phyloP scores from a whole-genome alignment of 2,888 invertebrate genomes.

The Phalangium opilio region DNA sequence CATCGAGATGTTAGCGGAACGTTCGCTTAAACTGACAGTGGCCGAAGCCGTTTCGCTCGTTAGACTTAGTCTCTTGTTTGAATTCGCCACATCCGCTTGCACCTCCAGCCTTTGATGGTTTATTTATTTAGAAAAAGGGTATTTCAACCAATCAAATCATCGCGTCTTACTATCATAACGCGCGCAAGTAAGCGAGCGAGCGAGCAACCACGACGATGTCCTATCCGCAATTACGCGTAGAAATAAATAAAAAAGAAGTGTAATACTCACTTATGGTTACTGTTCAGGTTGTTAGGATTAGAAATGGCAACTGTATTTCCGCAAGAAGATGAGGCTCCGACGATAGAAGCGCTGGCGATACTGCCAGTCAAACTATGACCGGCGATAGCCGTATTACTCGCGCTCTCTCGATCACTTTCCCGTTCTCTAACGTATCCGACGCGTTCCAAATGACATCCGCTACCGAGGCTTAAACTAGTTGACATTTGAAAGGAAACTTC shows the following conservation, averaged over 20 bases:
- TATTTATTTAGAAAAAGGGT: too few species aligned
- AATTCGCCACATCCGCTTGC: slow-evolving; percentile 45
- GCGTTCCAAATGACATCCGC: slow-evolving; percentile 48
- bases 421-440: slow-evolving; percentile 32
- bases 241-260: too few species aligned
- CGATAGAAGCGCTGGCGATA: slow-evolving; percentile 37
- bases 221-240: too few species aligned
- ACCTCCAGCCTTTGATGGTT: slow-evolving; percentile 48
- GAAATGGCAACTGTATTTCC: not conserved
- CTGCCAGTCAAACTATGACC: slow-evolving; percentile 31
- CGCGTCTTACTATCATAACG: too few species aligned
- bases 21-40: slow-evolving; percentile 47
- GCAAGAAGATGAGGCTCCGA: not conserved
- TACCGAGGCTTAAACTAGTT: slow-evolving; percentile 45
- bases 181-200: too few species aligned
- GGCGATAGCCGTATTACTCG: slow-evolving; percentile 44
- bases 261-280: not conserved
- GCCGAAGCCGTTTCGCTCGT: slow-evolving; percentile 42
- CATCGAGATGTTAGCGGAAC: slow-evolving; percentile 47
- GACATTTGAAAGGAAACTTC: slow-evolving; percentile 40
- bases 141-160: too few species aligned
- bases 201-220: too few species aligned
- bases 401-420: slow-evolving; percentile 44
- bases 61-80: slow-evolving; percentile 43
- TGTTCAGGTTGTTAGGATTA: not conserved